phyloP scores from a whole-genome alignment of 64 coral and sea anemone species.

The Stichodactyla mertensii region DNA sequence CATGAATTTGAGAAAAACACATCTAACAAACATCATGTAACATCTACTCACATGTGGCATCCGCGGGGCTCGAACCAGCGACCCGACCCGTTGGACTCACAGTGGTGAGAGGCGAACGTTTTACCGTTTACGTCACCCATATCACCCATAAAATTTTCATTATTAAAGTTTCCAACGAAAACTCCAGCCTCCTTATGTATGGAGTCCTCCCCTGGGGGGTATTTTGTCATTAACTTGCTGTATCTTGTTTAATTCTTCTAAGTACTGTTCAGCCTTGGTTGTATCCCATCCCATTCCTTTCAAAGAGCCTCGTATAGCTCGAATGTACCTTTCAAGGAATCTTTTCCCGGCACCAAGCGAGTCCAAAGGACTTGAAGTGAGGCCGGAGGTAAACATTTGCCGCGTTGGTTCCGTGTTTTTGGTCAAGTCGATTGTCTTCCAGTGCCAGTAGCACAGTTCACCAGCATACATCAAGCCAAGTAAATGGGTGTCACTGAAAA shows the following conservation, averaged over 20 bases:
- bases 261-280: constrained; percentile 39
- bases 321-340: constrained; percentile 51
- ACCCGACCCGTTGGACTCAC: too few relatives aligned
- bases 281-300: constrained; percentile 73
- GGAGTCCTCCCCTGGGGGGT: background rate
- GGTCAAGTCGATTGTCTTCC: constrained; percentile 3
- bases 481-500: constrained; percentile 82
- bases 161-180: too few relatives aligned
- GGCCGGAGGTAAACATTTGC: background rate
- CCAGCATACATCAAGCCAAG: constrained; percentile 81
- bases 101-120: too few relatives aligned
- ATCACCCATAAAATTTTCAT: too few relatives aligned
- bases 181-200: too few relatives aligned
- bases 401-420: background rate
- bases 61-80: too few relatives aligned
- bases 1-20: too few relatives aligned
- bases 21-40: too few relatives aligned
- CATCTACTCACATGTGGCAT: too few relatives aligned
- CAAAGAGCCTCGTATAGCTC: constrained; percentile 31
- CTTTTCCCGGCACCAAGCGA: constrained; percentile 39
- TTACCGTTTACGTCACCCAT: too few relatives aligned
- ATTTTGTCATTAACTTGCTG: background rate
- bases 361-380: constrained; percentile 13
- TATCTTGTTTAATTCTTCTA: background rate
- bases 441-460: constrained; percentile 74